Conservation (phyloP, 2,797 vertebrate genomes). For the Coilia nasus region DNA sequence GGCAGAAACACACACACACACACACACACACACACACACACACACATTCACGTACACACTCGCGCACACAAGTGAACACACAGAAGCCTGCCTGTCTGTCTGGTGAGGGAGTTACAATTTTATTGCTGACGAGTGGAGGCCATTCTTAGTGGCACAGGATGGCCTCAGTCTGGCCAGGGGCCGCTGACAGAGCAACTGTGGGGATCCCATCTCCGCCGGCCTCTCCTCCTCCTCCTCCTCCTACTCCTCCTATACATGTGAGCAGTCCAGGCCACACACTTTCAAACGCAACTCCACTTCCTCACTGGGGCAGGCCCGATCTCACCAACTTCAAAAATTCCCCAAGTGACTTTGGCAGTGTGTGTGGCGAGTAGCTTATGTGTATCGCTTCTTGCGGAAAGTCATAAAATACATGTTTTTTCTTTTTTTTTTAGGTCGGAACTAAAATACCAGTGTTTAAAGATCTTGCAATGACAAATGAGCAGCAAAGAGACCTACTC, state of each 20-base stretch:
- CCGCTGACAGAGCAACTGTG: background rate
- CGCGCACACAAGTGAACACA: background rate
- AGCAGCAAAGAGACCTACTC: background rate
- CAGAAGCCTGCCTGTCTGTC: slow-evolving; percentile 8
- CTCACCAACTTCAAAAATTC: background rate
- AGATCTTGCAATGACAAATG: background rate
- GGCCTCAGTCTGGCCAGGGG: slow-evolving; percentile 1
- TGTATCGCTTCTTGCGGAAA: slow-evolving; percentile 6
- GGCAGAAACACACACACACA: slow-evolving; percentile 21
- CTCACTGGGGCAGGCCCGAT: slow-evolving; percentile 4
- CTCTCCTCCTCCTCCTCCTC: no score
- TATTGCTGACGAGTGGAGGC: slow-evolving; percentile 19
- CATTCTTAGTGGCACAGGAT: slow-evolving; percentile 1
- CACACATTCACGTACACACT: background rate
- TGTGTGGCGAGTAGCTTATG: background rate
- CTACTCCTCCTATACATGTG: no score
- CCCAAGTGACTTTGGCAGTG: background rate
- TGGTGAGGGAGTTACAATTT: slow-evolving; percentile 24
- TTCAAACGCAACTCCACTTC: background rate
- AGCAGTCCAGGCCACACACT: background rate
- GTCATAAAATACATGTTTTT: background rate
- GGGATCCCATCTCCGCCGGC: background rate
- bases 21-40: slow-evolving; percentile 35
- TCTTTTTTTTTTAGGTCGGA: background rate
- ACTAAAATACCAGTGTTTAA: background rate